Evolutionary conservation across 2,888 invertebrate genomes (phyloP).

Genomic region (Patella caerulea): DNA sequence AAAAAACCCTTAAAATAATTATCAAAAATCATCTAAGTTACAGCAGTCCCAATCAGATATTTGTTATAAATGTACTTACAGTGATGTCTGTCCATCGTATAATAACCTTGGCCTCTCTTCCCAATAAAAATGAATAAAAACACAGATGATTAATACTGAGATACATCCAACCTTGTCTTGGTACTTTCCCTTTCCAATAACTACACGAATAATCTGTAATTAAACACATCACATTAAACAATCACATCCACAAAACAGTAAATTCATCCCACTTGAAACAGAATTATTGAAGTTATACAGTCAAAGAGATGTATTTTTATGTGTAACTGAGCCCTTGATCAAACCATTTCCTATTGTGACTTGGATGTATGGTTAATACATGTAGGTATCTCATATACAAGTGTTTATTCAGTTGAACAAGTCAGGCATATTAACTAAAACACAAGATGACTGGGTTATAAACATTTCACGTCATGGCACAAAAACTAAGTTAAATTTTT

Average conservation of each 20-base stretch:
- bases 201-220: slow-evolving; percentile 78
- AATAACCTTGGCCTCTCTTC: slow-evolving; percentile 88
- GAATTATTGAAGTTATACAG: not conserved
- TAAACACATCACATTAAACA: not conserved
- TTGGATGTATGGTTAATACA: too few relatives aligned
- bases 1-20: too few relatives aligned
- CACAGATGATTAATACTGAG: slow-evolving; percentile 96
- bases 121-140: slow-evolving; percentile 95
- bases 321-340: too few relatives aligned
- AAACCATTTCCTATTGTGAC: too few relatives aligned
- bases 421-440: too few relatives aligned
- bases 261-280: not conserved
- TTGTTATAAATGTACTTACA: slow-evolving; percentile 67
- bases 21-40: too few relatives aligned
- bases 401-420: too few relatives aligned
- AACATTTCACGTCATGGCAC: too few relatives aligned
- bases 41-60: too few relatives aligned
- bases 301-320: not conserved
- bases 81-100: slow-evolving; percentile 93
- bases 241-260: not conserved
- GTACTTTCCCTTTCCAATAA: slow-evolving; percentile 92
- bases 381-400: too few relatives aligned
- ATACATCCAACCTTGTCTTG: slow-evolving; percentile 97
- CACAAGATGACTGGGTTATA: too few relatives aligned
- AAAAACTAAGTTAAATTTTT: too few relatives aligned